Conservation (phyloP, 2,888 invertebrate genomes). For the Allygus modestus region DNA sequence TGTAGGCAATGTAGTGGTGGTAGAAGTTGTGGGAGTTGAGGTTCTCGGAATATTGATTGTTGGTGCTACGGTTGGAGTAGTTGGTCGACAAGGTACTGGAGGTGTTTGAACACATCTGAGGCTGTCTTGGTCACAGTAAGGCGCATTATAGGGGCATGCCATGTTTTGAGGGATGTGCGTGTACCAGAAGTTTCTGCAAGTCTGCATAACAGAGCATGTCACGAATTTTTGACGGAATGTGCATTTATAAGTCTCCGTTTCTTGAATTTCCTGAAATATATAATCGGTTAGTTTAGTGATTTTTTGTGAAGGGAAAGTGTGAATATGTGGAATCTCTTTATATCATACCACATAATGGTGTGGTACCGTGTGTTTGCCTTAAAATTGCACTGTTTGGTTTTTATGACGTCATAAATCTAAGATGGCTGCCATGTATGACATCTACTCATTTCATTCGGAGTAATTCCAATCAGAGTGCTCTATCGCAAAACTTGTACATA, state of each 20-base stretch:
- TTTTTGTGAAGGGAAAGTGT: too few species aligned
- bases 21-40: too few species aligned
- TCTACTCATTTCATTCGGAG: too few species aligned
- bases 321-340: too few species aligned
- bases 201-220: neutral
- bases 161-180: neutral
- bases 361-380: too few species aligned
- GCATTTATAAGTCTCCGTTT: neutral
- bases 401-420: too few species aligned
- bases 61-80: neutral
- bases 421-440: too few species aligned
- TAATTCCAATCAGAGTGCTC: too few species aligned
- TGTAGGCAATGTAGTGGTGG: neutral
- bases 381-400: too few species aligned
- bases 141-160: neutral
- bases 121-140: neutral
- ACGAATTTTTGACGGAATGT: neutral
- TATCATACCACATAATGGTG: too few species aligned
- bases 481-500: too few species aligned
- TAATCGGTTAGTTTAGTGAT: too few species aligned
- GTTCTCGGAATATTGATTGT: neutral
- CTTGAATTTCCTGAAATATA: neutral
- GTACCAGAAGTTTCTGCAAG: constrained; percentile 23
- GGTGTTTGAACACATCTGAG: neutral
- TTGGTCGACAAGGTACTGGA: neutral